phyloP scores from a whole-genome alignment of 2,113 vertebrate species.

The Setophaga coronata region DNA sequence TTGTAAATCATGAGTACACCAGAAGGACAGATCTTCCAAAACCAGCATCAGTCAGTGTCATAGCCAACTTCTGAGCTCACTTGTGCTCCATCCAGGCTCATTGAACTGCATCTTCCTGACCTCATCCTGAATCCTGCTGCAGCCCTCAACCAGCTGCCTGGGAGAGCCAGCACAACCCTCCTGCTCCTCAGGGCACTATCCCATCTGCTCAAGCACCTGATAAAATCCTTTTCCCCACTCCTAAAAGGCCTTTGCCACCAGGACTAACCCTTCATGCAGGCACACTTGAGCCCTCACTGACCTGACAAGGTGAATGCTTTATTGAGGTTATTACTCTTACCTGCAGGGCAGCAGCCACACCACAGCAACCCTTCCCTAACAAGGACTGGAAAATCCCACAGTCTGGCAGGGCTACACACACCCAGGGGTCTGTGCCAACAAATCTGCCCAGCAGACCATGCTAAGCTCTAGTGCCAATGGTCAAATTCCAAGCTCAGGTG shows the following conservation, averaged over 20 bases:
- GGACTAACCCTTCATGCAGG: neutral
- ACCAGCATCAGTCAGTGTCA: neutral
- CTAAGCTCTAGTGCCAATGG: neutral
- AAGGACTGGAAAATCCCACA: slow-evolving; percentile 35
- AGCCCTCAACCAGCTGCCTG: neutral
- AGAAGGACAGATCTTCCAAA: neutral
- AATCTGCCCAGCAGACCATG: slow-evolving; percentile 30
- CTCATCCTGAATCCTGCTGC: neutral
- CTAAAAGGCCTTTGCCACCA: neutral
- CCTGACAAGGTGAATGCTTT: neutral
- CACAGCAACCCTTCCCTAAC: neutral
- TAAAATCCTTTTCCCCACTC: neutral
- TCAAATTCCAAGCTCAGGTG: slow-evolving; percentile 11
- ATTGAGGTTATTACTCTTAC: neutral
- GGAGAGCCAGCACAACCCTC: neutral
- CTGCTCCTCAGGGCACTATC: rapidly evolving
- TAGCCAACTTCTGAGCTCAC: neutral
- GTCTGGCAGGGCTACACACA: neutral
- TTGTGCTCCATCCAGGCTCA: neutral
- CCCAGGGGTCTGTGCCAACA: neutral
- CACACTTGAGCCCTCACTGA: neutral
- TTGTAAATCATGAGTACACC: neutral
- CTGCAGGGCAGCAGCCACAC: neutral
- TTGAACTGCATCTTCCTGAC: neutral
- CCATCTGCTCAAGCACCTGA: neutral